These are phyloP conservation scores for Brachionus sp. DNA, from an alignment of 1,140 invertebrate genomes.

Conservation along the genomic window DNA sequence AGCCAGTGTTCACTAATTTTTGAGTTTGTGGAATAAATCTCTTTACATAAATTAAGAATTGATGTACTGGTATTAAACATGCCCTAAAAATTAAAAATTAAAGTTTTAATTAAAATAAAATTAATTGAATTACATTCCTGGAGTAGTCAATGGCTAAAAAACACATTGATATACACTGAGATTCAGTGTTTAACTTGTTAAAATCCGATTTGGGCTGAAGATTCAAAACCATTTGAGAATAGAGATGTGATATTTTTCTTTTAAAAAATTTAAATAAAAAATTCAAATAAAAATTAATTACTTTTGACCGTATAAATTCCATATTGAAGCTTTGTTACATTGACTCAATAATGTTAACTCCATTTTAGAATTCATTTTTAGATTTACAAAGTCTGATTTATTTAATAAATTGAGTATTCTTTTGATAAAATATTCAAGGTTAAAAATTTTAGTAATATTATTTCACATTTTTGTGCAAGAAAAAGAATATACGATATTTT, in stretches of 20 bases:
- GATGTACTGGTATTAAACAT: not conserved
- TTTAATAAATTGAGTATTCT: constrained; percentile 37
- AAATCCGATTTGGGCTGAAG: constrained; percentile 1
- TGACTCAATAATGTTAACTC: constrained; percentile 27
- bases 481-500: too few relatives aligned
- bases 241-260: constrained; percentile 32
- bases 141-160: constrained; percentile 1
- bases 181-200: constrained; percentile 34
- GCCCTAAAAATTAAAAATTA: not conserved
- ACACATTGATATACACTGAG: constrained; percentile 42
- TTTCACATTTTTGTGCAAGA: too few relatives aligned
- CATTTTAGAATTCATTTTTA: constrained; percentile 45
- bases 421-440: not conserved
- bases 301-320: constrained; percentile 42
- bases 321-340: constrained; percentile 37
- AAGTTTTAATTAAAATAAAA: not conserved
- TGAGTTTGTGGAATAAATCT: constrained; percentile 2
- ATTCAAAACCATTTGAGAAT: constrained; percentile 32
- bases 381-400: constrained; percentile 42
- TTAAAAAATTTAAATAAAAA: not conserved
- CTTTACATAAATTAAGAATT: constrained; percentile 16
- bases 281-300: not conserved
- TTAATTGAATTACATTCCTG: not conserved
- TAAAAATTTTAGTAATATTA: not conserved
- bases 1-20: constrained; percentile 45